Conservation (phyloP, 2,113 vertebrate genomes). For the Esox niger region DNA sequence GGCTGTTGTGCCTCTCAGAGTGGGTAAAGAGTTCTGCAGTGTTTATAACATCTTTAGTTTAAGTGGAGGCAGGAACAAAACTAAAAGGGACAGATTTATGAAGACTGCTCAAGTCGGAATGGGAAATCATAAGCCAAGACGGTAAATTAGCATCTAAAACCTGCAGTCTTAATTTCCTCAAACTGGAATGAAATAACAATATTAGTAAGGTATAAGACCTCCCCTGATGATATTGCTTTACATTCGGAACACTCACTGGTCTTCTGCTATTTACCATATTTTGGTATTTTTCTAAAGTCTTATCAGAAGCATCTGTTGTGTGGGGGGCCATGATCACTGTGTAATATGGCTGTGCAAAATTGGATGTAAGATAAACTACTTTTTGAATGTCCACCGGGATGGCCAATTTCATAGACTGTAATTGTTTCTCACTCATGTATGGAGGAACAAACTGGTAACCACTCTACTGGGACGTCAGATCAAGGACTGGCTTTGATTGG, state of each 20-base stretch:
- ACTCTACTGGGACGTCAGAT: slow-evolving; percentile 36
- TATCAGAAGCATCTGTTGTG: slow-evolving; percentile 29
- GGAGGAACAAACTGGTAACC: slow-evolving; percentile 33
- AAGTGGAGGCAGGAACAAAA: slow-evolving; percentile 28
- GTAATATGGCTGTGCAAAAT: slow-evolving; percentile 42
- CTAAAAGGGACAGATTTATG: slow-evolving; percentile 48
- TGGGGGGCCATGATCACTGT: slow-evolving; percentile 9
- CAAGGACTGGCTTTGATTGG: slow-evolving; percentile 26
- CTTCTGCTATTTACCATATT: slow-evolving; percentile 32
- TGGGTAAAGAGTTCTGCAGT: slow-evolving; percentile 24
- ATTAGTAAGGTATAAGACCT: slow-evolving; percentile 35
- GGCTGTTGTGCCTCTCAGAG: slow-evolving; percentile 40
- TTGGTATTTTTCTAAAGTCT: slow-evolving; percentile 19
- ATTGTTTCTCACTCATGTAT: slow-evolving; percentile 45
- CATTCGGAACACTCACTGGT: not conserved
- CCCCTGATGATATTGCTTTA: slow-evolving; percentile 14
- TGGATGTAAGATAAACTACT: slow-evolving; percentile 46
- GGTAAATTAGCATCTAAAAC: slow-evolving; percentile 61
- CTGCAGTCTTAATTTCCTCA: slow-evolving; percentile 44
- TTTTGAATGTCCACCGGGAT: slow-evolving; percentile 40
- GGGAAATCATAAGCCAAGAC: slow-evolving; percentile 48
- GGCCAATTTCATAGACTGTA: slow-evolving; percentile 46
- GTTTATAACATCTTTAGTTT: slow-evolving; percentile 9
- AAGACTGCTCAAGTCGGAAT: slow-evolving; percentile 45
- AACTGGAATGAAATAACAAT: slow-evolving; percentile 49